Evolutionary conservation across 53 echinoderm and acorn worm species (phyloP).

Genomic region (Arbacia lixula): DNA sequence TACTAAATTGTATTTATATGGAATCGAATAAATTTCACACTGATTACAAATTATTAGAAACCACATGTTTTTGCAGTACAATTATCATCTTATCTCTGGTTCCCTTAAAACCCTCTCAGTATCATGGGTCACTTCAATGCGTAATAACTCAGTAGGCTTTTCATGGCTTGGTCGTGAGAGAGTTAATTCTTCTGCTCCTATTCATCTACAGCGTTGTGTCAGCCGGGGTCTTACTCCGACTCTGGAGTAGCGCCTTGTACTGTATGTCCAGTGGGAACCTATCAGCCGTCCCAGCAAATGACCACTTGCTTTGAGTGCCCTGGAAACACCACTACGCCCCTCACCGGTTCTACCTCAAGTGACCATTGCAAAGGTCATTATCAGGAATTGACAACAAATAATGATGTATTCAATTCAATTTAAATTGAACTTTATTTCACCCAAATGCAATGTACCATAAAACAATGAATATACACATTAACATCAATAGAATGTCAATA

Average conservation of each 20-base stretch:
- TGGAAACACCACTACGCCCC: conserved; percentile 59
- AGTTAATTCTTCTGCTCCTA: not conserved
- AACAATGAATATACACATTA: too few species aligned
- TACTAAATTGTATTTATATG: too few species aligned
- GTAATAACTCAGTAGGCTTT: too few species aligned
- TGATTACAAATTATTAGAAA: not conserved
- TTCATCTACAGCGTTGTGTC: conserved; percentile 27
- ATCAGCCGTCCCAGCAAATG: conserved; percentile 60
- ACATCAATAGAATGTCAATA: too few species aligned
- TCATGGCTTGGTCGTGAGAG: too few species aligned
- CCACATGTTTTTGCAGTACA: too few species aligned
- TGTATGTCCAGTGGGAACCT: conserved; percentile 59
- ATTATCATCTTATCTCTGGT: too few species aligned
- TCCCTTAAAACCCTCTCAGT: too few species aligned
- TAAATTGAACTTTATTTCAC: not conserved
- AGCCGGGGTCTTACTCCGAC: conserved; percentile 60
- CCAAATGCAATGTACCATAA: too few species aligned
- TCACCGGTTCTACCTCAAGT: conserved; percentile 41
- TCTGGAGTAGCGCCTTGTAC: conserved; percentile 70
- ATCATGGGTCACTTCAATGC: too few species aligned
- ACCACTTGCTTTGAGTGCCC: conserved; percentile 60
- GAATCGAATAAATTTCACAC: not conserved
- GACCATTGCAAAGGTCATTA: conserved; percentile 70
- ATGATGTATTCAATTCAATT: too few species aligned
- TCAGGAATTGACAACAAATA: too few species aligned